A percentile compares a stretch with the other conserved stretches of the same genome.
phyloP scores from a whole-genome alignment of 1,140 invertebrate genomes.

The Leguminivora glycinivorella region DNA sequence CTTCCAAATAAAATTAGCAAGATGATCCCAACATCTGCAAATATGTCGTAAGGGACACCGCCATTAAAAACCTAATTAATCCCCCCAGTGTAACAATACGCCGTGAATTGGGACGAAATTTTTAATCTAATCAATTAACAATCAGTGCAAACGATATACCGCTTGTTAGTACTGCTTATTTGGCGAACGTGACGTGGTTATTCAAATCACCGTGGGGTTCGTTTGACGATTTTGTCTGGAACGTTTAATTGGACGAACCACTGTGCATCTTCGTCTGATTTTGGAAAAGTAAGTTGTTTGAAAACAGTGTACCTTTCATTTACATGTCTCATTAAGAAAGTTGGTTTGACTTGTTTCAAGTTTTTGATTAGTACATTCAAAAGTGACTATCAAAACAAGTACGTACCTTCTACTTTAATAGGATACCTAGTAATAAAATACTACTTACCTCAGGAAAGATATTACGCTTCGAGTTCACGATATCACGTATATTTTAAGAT shows the following conservation, averaged over 20 bases:
- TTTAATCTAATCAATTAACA: conserved; percentile 79
- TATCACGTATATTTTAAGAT: too few species aligned
- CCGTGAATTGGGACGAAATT: conserved; percentile 69
- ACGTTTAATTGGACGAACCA: conserved; percentile 57
- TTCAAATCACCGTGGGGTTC: conserved; percentile 64
- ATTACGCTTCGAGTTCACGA: too few species aligned
- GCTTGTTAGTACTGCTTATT: conserved; percentile 76
- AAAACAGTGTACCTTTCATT: neutral
- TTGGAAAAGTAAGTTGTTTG: conserved; percentile 28
- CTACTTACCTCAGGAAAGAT: too few species aligned
- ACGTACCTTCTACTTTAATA: too few species aligned
- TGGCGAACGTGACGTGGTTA: conserved; percentile 73
- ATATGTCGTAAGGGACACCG: conserved; percentile 70
- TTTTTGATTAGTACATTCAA: neutral
- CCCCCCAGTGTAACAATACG: conserved; percentile 62
- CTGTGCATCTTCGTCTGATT: conserved; percentile 41
- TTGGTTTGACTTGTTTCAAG: neutral
- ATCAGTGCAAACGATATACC: conserved; percentile 77
- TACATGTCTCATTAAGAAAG: neutral
- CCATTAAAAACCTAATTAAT: conserved; percentile 66
- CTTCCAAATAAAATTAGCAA: conserved; percentile 30
- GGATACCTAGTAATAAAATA: too few species aligned
- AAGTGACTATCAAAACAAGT: neutral
- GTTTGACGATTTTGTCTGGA: conserved; percentile 62
- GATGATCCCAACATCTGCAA: conserved; percentile 51